phyloP scores from a whole-genome alignment of 2,888 invertebrate species.

The Pachydiplax longipennis region DNA sequence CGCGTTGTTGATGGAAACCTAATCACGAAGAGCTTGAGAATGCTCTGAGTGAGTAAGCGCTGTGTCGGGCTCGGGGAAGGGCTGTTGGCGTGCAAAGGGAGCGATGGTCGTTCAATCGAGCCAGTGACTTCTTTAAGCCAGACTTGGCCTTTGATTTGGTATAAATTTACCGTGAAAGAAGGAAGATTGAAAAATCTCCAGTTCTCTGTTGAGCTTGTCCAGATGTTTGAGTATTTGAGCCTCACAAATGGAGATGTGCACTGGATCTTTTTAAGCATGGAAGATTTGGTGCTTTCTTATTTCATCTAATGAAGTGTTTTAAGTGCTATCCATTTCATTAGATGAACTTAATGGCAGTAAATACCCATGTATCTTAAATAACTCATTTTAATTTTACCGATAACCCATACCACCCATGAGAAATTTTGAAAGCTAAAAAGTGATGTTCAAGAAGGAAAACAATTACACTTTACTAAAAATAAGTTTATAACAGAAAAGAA shows the following conservation, averaged over 20 bases:
- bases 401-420: no score
- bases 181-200: not conserved
- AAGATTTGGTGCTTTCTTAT: not conserved
- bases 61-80: slow-evolving; percentile 24
- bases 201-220: not conserved
- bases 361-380: not conserved
- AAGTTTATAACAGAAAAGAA: no score
- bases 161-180: not conserved
- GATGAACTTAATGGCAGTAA: not conserved
- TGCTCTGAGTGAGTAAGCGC: not conserved
- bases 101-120: not conserved
- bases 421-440: no score
- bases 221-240: not conserved
- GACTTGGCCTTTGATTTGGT: not conserved
- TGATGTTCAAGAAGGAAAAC: no score
- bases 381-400: no score
- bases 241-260: not conserved
- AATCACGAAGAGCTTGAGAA: not conserved
- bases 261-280: not conserved
- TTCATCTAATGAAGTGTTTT: not conserved
- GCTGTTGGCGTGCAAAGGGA: slow-evolving; percentile 32
- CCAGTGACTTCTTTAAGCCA: not conserved
- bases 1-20: slow-evolving; percentile 21
- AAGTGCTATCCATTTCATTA: not conserved
- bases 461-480: no score